A percentile compares a stretch with the other conserved stretches of the same genome.
Evolutionary conservation across 2,113 vertebrate species (phyloP).

Genomic region (Cinclus mexicanus): DNA sequence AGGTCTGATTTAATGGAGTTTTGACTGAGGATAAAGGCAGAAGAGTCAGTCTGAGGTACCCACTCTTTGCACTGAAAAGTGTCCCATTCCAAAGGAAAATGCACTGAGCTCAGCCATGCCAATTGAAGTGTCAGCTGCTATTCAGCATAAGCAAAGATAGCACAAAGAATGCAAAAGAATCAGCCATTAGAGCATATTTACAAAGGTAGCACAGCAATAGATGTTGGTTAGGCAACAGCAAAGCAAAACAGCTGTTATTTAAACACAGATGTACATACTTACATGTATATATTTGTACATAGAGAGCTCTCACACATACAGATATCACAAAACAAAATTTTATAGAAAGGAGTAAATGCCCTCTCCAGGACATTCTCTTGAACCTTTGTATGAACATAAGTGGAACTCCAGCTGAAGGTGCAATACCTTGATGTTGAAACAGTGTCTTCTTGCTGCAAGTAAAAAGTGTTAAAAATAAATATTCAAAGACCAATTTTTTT

Average conservation of each 20-base stretch:
- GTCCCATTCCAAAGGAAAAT: slow-evolving; percentile 22
- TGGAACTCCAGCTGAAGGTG: neutral
- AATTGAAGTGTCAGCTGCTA: slow-evolving; percentile 18
- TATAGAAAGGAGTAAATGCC: neutral
- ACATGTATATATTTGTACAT: neutral
- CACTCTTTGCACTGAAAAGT: slow-evolving; percentile 29
- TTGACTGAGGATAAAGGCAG: slow-evolving; percentile 39
- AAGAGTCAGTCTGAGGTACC: neutral
- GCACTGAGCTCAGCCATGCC: slow-evolving; percentile 8
- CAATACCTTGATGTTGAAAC: neutral
- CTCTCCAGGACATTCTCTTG: neutral
- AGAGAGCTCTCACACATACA: neutral
- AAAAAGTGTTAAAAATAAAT: neutral
- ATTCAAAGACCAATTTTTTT: neutral
- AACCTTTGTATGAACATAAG: neutral
- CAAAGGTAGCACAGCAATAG: neutral
- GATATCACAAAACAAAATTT: neutral
- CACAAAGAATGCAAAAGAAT: slow-evolving; percentile 12
- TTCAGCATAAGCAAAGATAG: neutral
- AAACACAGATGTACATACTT: neutral
- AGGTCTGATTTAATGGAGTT: slow-evolving; percentile 41
- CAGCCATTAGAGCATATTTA: neutral
- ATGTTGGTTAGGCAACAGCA: neutral
- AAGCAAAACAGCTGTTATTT: neutral
- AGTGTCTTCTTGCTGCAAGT: neutral